Percentiles rank a stretch among this genome's conserved stretches.
These are phyloP conservation scores for Brassicogethes aeneus DNA, from an alignment of 2,888 invertebrate species.

Conservation along the genomic window DNA sequence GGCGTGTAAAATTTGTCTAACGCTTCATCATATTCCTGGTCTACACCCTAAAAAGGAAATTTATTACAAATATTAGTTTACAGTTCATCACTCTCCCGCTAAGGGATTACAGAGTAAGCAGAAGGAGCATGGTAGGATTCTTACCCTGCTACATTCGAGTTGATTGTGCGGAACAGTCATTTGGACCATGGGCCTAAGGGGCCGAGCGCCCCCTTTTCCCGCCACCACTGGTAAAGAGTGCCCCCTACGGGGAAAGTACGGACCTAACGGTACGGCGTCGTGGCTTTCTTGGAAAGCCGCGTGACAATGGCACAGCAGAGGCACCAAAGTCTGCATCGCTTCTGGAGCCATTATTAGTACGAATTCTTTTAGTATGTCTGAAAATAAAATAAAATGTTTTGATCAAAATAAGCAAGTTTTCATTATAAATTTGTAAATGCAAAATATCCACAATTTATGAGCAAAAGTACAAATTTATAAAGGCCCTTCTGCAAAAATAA, in stretches of 20 bases:
- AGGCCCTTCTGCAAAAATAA: too few relatives aligned
- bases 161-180: conserved; percentile 75
- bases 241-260: conserved; percentile 67
- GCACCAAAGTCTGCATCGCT: conserved; percentile 73
- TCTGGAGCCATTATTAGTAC: conserved; percentile 70
- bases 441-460: too few relatives aligned
- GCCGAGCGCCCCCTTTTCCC: conserved; percentile 56
- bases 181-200: conserved; percentile 73
- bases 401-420: too few relatives aligned
- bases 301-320: conserved; percentile 78
- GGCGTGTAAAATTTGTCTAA: conserved; percentile 73
- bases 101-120: too few relatives aligned
- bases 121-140: conserved; percentile 8
- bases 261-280: conserved; percentile 61
- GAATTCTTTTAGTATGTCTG: conserved; percentile 69
- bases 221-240: conserved; percentile 47
- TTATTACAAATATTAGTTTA: neutral
- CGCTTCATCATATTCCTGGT: conserved; percentile 68
- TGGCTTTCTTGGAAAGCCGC: conserved; percentile 68
- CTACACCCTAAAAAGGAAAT: conserved; percentile 49
- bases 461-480: too few relatives aligned
- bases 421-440: too few relatives aligned
- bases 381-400: conserved; percentile 17
- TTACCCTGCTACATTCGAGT: conserved; percentile 57
- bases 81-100: too few relatives aligned